Conservation (phyloP, 1,140 invertebrate species). For the Temnothorax curvispinosus region DNA sequence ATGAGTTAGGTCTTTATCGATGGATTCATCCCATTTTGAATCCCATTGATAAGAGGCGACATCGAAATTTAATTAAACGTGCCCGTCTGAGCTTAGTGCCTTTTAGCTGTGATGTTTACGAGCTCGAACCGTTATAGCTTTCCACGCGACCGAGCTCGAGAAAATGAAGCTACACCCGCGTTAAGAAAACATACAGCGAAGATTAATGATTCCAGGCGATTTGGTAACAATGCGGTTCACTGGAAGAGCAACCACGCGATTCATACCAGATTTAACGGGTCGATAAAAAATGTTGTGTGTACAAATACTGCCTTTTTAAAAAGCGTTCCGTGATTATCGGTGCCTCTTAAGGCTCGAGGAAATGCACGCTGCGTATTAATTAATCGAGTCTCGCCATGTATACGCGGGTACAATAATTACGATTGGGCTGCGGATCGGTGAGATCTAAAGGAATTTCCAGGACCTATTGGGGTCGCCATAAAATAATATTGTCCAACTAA, state of each 20-base stretch:
- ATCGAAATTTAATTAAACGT: conserved; percentile 76
- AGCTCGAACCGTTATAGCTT: conserved; percentile 64
- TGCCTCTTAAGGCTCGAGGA: not conserved
- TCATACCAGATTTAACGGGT: conserved; percentile 15
- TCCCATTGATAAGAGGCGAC: conserved; percentile 68
- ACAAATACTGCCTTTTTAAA: not conserved
- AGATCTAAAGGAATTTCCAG: conserved; percentile 39
- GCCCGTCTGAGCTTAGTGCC: conserved; percentile 53
- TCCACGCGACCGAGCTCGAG: conserved; percentile 13
- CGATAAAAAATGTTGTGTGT: conserved; percentile 9
- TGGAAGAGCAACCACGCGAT: conserved; percentile 15
- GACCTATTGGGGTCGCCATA: conserved; percentile 55
- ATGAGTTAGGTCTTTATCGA: conserved; percentile 47
- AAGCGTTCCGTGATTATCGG: not conserved
- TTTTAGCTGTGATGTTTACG: conserved; percentile 57
- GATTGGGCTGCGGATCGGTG: conserved; percentile 40
- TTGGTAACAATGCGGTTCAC: conserved; percentile 29
- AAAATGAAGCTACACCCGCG: conserved; percentile 15
- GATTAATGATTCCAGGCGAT: conserved; percentile 58
- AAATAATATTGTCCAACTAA: conserved; percentile 76
- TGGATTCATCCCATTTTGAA: conserved; percentile 60
- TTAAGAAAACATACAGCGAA: conserved; percentile 45
- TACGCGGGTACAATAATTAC: conserved; percentile 15
- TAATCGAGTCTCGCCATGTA: not conserved
- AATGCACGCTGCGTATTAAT: conserved; percentile 10